phyloP scores from a whole-genome alignment of 2,888 invertebrate genomes.

The Ommatoiulus sabulosus region DNA sequence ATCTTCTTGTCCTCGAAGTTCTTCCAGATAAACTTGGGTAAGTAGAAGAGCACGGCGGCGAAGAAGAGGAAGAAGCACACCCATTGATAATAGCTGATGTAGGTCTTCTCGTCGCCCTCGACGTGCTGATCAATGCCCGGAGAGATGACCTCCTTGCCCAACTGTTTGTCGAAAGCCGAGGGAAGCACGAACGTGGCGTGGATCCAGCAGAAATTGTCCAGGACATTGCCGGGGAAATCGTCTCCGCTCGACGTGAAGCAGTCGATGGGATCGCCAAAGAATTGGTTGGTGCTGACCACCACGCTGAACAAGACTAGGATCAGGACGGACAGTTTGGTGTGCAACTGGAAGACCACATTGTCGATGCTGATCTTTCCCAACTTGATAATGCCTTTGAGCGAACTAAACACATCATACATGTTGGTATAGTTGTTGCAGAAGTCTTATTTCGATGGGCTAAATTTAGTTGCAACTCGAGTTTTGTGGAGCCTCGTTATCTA shows the following conservation, averaged over 20 bases:
- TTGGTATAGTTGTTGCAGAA: slow-evolving; percentile 63
- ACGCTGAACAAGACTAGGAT: slow-evolving; percentile 56
- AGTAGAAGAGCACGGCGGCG: slow-evolving; percentile 62
- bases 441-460: too few species aligned
- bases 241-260: slow-evolving; percentile 61
- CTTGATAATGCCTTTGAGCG: slow-evolving; percentile 92
- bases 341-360: slow-evolving; percentile 57
- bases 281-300: slow-evolving; percentile 57
- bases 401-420: slow-evolving; percentile 97
- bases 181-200: slow-evolving; percentile 61
- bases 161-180: slow-evolving; percentile 57
- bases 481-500: too few species aligned
- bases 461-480: too few species aligned
- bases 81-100: slow-evolving; percentile 61
- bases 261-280: slow-evolving; percentile 57
- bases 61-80: slow-evolving; percentile 57
- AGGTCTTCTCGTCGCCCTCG: slow-evolving; percentile 62
- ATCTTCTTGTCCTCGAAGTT: slow-evolving; percentile 62
- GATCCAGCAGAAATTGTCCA: slow-evolving; percentile 80
- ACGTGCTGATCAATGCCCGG: slow-evolving; percentile 61
- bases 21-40: slow-evolving; percentile 63
- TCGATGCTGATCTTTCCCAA: slow-evolving; percentile 73
- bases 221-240: slow-evolving; percentile 86
- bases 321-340: slow-evolving; percentile 54
- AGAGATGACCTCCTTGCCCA: slow-evolving; percentile 62